Evolutionary conservation across 2,797 vertebrate species (phyloP).

Genomic region (Lindbergichthys nudifrons): DNA sequence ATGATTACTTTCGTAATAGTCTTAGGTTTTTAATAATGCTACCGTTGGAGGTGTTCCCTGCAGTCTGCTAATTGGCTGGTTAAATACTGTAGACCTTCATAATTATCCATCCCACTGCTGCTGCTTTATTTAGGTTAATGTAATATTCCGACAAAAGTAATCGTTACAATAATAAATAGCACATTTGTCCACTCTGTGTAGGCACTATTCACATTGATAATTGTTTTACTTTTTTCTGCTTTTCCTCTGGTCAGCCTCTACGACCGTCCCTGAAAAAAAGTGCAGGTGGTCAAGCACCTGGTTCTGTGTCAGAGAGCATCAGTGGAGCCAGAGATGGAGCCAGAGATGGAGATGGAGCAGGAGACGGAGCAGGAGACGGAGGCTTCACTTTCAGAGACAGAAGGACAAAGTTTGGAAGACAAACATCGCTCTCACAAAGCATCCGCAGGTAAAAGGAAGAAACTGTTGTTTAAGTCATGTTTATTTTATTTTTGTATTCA

Average conservation of each 20-base stretch:
- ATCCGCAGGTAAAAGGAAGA: slow-evolving; percentile 89
- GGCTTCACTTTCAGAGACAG: slow-evolving; percentile 66
- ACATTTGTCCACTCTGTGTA: not conserved
- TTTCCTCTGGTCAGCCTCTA: slow-evolving; percentile 75
- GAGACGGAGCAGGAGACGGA: slow-evolving; percentile 71
- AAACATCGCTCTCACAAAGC: slow-evolving; percentile 94
- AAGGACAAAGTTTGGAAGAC: slow-evolving; percentile 82
- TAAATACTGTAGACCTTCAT: not conserved
- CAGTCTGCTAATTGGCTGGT: not conserved
- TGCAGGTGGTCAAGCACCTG: slow-evolving; percentile 83
- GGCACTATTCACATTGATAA: not conserved
- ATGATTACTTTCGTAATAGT: slow-evolving; percentile 1
- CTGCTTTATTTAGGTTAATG: not conserved
- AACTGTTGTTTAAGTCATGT: not conserved
- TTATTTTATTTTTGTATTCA: not conserved
- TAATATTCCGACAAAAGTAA: not conserved
- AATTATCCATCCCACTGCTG: not conserved
- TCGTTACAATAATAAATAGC: not conserved
- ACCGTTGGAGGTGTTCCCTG: not conserved
- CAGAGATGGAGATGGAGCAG: slow-evolving; percentile 52
- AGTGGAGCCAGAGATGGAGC: slow-evolving; percentile 63
- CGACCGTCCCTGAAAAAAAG: slow-evolving; percentile 87
- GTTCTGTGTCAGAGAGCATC: slow-evolving; percentile 59
- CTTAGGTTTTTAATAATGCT: not conserved
- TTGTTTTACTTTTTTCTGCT: not conserved